phyloP scores from a whole-genome alignment of 2,113 vertebrate genomes.

The Pollachius pollachius region DNA sequence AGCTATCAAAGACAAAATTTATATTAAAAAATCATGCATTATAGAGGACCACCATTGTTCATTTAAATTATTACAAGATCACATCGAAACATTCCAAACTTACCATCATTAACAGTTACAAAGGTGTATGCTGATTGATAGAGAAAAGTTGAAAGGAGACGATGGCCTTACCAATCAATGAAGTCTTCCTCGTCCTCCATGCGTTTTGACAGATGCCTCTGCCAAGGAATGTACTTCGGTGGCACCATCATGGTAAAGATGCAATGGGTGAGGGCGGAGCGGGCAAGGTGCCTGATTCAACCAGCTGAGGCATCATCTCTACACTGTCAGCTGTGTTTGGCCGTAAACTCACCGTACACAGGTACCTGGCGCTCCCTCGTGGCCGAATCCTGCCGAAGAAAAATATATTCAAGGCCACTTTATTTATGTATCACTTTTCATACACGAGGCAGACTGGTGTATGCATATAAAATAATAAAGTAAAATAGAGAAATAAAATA shows the following conservation, averaged over 20 bases:
- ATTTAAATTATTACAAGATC: too few species aligned
- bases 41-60: too few species aligned
- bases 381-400: background rate
- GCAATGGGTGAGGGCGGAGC: background rate
- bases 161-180: too few species aligned
- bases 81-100: too few species aligned
- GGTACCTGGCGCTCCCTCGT: constrained; percentile 11
- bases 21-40: too few species aligned
- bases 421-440: too few species aligned
- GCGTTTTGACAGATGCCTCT: background rate
- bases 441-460: too few species aligned
- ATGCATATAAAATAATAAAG: too few species aligned
- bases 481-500: too few species aligned
- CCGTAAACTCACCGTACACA: background rate
- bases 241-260: background rate
- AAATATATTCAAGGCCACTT: background rate
- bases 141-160: background rate
- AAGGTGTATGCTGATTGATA: too few species aligned
- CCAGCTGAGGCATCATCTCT: constrained; percentile 12
- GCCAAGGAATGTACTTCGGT: constrained; percentile 1
- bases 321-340: background rate
- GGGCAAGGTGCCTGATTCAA: background rate
- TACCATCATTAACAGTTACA: too few species aligned
- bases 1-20: too few species aligned
- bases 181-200: background rate